Percentiles rank a stretch among this genome's conserved stretches.
These are phyloP conservation scores for Apoda limacodes DNA, from an alignment of 2,888 invertebrate genomes.

Conservation along the genomic window DNA sequence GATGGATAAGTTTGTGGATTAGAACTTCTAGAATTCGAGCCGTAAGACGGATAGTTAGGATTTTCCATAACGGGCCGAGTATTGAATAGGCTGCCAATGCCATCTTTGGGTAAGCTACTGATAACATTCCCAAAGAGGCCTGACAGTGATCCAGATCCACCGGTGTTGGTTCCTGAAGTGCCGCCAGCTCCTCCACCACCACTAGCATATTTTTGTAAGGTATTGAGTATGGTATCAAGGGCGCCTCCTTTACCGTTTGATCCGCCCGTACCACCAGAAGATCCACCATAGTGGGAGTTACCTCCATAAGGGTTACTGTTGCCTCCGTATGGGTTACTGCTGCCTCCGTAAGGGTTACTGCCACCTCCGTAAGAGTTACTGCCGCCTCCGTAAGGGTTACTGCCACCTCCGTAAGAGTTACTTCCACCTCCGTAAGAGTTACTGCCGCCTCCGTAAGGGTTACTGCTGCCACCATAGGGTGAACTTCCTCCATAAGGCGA, in stretches of 20 bases:
- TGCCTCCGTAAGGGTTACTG: conserved; percentile 10
- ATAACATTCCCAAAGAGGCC: conserved; percentile 53
- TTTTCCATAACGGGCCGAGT: conserved; percentile 59
- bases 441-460: conserved; percentile 24
- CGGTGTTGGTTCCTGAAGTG: conserved; percentile 10
- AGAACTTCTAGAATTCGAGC: conserved; percentile 48
- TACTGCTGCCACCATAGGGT: conserved; percentile 23
- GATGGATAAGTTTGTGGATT: conserved; percentile 51
- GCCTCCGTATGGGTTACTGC: conserved; percentile 23
- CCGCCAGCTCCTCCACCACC: conserved; percentile 26
- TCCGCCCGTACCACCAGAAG: conserved; percentile 22
- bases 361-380: conserved; percentile 18
- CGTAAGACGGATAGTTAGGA: conserved; percentile 50
- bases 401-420: conserved; percentile 17
- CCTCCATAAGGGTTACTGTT: conserved; percentile 22
- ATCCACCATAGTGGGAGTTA: conserved; percentile 22
- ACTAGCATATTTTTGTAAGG: conserved; percentile 37
- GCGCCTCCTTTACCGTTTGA: conserved; percentile 29
- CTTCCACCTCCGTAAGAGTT: conserved; percentile 28
- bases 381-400: conserved; percentile 12
- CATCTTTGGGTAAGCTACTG: conserved; percentile 46
- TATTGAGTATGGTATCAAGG: conserved; percentile 36
- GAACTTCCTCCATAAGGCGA: conserved; percentile 28
- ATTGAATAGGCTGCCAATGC: conserved; percentile 43
- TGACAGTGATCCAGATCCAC: conserved; percentile 29